Conservation (phyloP, 1,140 invertebrate genomes). For the Eriosoma lanigerum region DNA sequence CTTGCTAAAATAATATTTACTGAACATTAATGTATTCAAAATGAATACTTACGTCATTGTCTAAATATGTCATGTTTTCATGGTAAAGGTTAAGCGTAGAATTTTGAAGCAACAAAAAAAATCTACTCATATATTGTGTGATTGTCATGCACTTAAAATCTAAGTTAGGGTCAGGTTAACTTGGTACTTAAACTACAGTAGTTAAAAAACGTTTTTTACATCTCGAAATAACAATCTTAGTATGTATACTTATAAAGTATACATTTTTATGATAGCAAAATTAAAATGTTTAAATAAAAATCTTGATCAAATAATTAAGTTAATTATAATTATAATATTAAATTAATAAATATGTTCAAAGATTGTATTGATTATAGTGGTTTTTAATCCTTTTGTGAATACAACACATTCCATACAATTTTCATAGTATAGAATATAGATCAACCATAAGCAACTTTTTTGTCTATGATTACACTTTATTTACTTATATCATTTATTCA, state of each 20-base stretch:
- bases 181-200: not conserved
- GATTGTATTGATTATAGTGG: too few relatives aligned
- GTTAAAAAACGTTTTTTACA: not conserved
- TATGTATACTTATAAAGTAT: too few relatives aligned
- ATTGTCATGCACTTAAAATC: not conserved
- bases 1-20: not conserved
- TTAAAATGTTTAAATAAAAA: not conserved
- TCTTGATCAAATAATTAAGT: too few relatives aligned
- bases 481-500: too few relatives aligned
- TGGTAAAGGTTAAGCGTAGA: constrained; percentile 15
- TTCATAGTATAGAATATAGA: too few relatives aligned
- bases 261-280: not conserved
- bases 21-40: not conserved
- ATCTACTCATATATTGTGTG: not conserved
- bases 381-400: too few relatives aligned
- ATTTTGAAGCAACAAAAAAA: constrained; percentile 19
- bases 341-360: too few relatives aligned
- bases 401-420: too few relatives aligned
- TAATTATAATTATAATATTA: too few relatives aligned
- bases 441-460: too few relatives aligned
- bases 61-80: not conserved
- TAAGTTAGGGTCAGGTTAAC: constrained; percentile 18
- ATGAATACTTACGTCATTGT: not conserved
- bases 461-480: too few relatives aligned
- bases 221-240: not conserved